Base-by-base conservation (phyloP, 2,888 invertebrate genomes). In the Nysson spinosus region DNA sequence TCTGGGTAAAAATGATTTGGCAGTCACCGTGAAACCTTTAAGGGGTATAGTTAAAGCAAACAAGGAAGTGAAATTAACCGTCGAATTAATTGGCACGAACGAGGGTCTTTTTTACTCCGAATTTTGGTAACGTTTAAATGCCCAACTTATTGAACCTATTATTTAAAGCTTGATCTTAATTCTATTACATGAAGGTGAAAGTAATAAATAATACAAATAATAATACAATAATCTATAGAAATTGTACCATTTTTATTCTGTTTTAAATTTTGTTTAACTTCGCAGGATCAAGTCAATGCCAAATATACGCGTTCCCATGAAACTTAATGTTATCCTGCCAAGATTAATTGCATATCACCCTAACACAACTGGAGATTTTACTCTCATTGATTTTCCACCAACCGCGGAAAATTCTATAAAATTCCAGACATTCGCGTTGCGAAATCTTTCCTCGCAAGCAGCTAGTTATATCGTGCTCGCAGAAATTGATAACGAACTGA, bases 71-170 rank as follows among this genome's bases (percentile, higher is more conserved):
- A 57, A 46, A 1, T 55, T 89, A 3, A 79, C 69, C 30, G 75
- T 89, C 1, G 86, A 88, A 73, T 68, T 89, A 4, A 80, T 87
- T 7, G 87, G 88, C 4, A 77, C 78, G 3, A 58, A 75, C 4
- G 82, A 84, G 56, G 89, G 89, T 6, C 56, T 70, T 1, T 87
- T 86, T 50, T 62, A 64, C 16, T 81, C 81, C 17, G 88, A 89
- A 76, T 86, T 89, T 64, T 89, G 89, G 89, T 85, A 62, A 68
- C 24, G 37, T 3, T 22, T 17, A n/a, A n/a, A n/a, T n/a, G n/a
- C n/a, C n/a, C n/a, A n/a, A n/a, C n/a, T n/a, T n/a, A n/a, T n/a
- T n/a, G n/a, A n/a, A n/a, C n/a, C n/a, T 1, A 3, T 1, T 32
- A 3, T 12, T 14, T 34, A 12, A 24, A n/a, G n/a, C n/a, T n/a